These are phyloP conservation scores for Brotogeris chrysoptera DNA, from an alignment of 2,797 vertebrate genomes.

Conservation along the genomic window DNA sequence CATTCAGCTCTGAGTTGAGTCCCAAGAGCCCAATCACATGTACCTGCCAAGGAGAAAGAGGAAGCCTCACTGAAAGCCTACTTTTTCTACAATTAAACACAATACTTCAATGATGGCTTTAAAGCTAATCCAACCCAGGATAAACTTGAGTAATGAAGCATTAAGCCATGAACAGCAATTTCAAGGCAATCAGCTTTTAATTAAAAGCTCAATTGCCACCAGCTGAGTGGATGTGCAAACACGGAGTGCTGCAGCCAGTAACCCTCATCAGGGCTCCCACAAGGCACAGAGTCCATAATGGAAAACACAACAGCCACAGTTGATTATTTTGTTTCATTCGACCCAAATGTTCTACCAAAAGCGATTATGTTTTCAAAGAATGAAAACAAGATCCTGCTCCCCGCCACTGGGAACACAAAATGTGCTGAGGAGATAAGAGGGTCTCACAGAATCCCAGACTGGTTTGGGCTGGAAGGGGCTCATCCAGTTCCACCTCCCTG, in stretches of 20 bases:
- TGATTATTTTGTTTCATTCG: background rate
- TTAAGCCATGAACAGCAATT: background rate
- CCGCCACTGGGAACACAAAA: background rate
- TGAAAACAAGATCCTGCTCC: background rate
- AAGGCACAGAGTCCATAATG: background rate
- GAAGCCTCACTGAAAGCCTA: background rate
- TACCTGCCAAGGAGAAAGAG: background rate
- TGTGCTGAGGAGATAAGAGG: fast-evolving
- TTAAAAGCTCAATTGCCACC: background rate
- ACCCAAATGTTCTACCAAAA: background rate
- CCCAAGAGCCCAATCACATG: background rate
- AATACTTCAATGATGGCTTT: background rate
- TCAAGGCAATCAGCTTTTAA: background rate
- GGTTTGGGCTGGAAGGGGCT: background rate
- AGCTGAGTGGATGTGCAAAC: background rate
- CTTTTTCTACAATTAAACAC: background rate
- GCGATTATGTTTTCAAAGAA: background rate
- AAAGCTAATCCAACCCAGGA: background rate
- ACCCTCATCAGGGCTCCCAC: background rate
- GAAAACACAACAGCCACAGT: background rate
- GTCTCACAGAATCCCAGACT: background rate
- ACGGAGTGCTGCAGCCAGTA: background rate
- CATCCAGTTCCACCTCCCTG: background rate
- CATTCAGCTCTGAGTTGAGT: background rate
- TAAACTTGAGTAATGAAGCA: background rate